Base-by-base conservation (phyloP, 1,140 invertebrate genomes). In the Leptonema lineaticorne region DNA sequence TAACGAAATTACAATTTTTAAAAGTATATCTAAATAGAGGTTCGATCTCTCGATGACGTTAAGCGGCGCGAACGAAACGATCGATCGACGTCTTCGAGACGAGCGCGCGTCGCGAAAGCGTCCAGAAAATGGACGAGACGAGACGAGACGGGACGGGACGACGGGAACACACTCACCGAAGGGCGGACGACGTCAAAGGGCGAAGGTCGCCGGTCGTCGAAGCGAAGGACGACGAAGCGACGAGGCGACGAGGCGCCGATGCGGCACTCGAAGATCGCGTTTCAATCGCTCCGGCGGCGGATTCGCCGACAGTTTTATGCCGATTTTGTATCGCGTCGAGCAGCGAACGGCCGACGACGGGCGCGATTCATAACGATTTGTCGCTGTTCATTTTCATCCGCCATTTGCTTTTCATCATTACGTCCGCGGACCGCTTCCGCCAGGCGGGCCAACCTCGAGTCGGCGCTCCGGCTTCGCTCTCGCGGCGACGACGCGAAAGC, bases 331-430 rank as follows among this genome's bases (percentile, higher is more conserved):
- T 33, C 30, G 30, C 30, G 30, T 33, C 5, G 30, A 11, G 30
- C 30, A 5, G 5, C 30, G 30, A 33, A 11, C 30, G 45, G 16
- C 16, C 50, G 50, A 20, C 59, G 37, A 14, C 7, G 37, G 20
- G 4, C 37, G 33, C 5, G 33, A 8, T 26, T 3, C 57, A 41
- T 45, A 6, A 24, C 22, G 41, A 16, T 62, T 24, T 14, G 41
- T 46, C 50, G 67, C 64, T 71, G 37, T 58, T 71, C 70, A 71
- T 71, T 71, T 66, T 48, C 27, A 48, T 72, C 70, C 60, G 70
- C 70, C 70, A 72, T 72, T 72, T 72, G 70, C 70, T 69, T 69
- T 63, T 56, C 56, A 66, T 71, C 53, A 65, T 59, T 20, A 63
- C 41, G 37, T 48, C n/a, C 63, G 22, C 50, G 46, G 50, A 9